phyloP scores from a whole-genome alignment of 2,888 invertebrate genomes.

The Caenorhabditis zanzibari region DNA sequence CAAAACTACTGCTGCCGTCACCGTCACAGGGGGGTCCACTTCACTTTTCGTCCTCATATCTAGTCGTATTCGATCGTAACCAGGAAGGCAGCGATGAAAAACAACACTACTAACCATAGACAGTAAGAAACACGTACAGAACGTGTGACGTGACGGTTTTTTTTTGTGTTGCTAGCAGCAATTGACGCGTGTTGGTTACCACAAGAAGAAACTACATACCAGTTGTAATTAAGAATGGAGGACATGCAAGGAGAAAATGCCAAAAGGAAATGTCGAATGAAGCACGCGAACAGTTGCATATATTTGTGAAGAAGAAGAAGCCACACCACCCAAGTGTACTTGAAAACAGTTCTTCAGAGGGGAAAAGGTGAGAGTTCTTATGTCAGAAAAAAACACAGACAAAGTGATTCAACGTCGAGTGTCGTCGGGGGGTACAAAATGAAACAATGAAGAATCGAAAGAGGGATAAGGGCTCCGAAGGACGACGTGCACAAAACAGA shows the following conservation, averaged over 20 bases:
- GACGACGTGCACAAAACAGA: conserved; percentile 56
- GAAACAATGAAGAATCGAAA: conserved; percentile 1
- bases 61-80: conserved; percentile 17
- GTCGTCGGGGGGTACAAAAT: not conserved
- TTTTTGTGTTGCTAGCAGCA: conserved; percentile 23
- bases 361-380: not conserved
- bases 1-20: conserved; percentile 41
- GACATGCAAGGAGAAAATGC: not conserved
- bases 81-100: conserved; percentile 10
- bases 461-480: conserved; percentile 29
- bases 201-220: conserved; percentile 43
- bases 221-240: conserved; percentile 44
- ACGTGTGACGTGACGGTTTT: conserved; percentile 65
- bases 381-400: not conserved
- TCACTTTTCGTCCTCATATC: conserved; percentile 45
- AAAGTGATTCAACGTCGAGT: conserved; percentile 13
- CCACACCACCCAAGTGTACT: conserved; percentile 19
- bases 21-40: conserved; percentile 34
- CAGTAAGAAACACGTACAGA: conserved; percentile 52
- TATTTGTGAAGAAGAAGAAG: conserved; percentile 12
- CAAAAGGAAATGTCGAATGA: not conserved
- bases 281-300: conserved; percentile 21
- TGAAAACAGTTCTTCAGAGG: conserved; percentile 10
- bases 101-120: not conserved
- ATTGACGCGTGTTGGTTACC: conserved; percentile 38